Percentiles rank a stretch among this genome's conserved stretches.
Conservation (phyloP, 2,888 invertebrate species). For the Carabus problematicus region DNA sequence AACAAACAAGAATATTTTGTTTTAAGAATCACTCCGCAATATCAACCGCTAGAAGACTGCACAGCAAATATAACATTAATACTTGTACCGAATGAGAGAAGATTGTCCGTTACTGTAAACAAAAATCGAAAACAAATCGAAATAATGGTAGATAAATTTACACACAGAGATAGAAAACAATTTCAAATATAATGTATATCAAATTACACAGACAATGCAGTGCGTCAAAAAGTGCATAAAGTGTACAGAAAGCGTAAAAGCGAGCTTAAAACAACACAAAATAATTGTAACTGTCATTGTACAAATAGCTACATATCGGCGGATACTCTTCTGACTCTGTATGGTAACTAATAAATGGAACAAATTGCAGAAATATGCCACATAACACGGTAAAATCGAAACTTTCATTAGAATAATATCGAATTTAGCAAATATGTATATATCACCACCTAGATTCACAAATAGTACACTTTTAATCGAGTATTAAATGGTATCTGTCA, state of each 20-base stretch:
- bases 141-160: background rate
- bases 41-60: background rate
- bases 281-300: background rate
- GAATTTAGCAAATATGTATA: too few species aligned
- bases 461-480: too few species aligned
- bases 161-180: background rate
- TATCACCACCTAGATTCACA: too few species aligned
- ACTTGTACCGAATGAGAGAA: background rate
- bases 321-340: too few species aligned
- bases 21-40: background rate
- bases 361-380: too few species aligned
- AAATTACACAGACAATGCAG: background rate
- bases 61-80: background rate
- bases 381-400: too few species aligned
- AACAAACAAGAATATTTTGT: background rate
- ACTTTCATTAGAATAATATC: too few species aligned
- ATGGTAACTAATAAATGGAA: too few species aligned
- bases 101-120: background rate
- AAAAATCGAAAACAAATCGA: constrained; percentile 1
- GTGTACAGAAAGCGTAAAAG: constrained; percentile 11
- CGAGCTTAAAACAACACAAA: constrained; percentile 21
- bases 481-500: too few species aligned
- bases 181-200: background rate
- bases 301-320: too few species aligned
- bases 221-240: constrained; percentile 24